A percentile compares a stretch with the other conserved stretches of the same genome.
These are phyloP conservation scores for Piaya cayana DNA, from an alignment of 2,113 vertebrate species.

Conservation along the genomic window DNA sequence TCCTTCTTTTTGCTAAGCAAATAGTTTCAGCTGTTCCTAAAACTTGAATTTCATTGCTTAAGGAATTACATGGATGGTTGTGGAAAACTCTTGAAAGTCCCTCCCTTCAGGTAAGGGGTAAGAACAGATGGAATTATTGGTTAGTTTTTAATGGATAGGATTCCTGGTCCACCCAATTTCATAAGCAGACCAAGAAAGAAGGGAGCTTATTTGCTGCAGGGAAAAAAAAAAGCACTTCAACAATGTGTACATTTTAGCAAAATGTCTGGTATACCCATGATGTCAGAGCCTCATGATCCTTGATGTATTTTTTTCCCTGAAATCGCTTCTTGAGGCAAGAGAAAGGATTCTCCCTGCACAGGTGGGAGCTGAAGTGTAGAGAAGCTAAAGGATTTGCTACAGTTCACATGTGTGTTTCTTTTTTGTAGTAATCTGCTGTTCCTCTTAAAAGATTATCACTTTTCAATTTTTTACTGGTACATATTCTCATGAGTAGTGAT, in stretches of 20 bases:
- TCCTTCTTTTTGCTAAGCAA: background rate
- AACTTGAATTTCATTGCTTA: background rate
- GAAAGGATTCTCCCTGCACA: background rate
- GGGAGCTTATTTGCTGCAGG: background rate
- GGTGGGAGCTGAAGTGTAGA: background rate
- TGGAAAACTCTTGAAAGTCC: background rate
- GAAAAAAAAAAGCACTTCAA: background rate
- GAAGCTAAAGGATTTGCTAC: background rate
- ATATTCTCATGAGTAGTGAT: background rate
- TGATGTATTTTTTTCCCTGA: background rate
- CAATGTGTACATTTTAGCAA: background rate
- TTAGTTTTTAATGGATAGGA: background rate
- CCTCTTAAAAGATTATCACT: accelerated
- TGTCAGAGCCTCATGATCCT: accelerated
- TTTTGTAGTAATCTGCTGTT: background rate
- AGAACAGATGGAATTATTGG: background rate
- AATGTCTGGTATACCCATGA: background rate
- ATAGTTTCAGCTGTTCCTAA: background rate
- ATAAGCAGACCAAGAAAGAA: background rate
- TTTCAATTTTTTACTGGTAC: background rate
- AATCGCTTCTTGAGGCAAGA: background rate
- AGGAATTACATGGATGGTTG: background rate
- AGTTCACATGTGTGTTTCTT: background rate
- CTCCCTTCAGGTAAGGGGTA: background rate
- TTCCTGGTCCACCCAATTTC: background rate